A percentile compares a stretch with the other conserved stretches of the same genome.
These are phyloP conservation scores for Luperina nickerlii DNA, from an alignment of 2,888 invertebrate species.

Conservation along the genomic window DNA sequence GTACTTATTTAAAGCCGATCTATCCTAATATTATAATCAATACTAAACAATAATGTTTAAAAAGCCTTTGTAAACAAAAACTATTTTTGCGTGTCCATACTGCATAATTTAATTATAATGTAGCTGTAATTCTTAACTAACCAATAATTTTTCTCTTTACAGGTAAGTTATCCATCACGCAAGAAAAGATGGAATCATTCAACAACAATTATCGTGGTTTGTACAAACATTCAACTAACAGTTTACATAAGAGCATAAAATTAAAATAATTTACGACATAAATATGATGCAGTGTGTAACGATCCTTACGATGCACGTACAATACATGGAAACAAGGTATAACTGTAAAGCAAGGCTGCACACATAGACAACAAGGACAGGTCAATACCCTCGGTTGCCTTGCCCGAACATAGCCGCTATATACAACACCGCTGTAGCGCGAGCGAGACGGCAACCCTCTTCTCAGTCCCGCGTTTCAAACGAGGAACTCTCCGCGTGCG, in stretches of 20 bases:
- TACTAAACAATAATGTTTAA: neutral
- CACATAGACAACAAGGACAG: slow-evolving; percentile 89
- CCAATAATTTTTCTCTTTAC: slow-evolving; percentile 58
- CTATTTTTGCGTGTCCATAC: neutral
- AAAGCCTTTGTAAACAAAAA: neutral
- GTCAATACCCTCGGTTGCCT: slow-evolving; percentile 90
- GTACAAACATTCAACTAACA: slow-evolving; percentile 49
- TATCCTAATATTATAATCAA: neutral
- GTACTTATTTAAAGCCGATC: neutral
- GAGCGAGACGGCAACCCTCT: slow-evolving; percentile 74
- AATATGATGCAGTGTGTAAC: slow-evolving; percentile 78
- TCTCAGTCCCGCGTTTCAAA: slow-evolving; percentile 76
- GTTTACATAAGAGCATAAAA: slow-evolving; percentile 57
- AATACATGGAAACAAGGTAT: slow-evolving; percentile 81
- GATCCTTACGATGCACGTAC: slow-evolving; percentile 86
- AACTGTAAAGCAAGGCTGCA: slow-evolving; percentile 90
- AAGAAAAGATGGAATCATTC: slow-evolving; percentile 57
- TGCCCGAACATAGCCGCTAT: slow-evolving; percentile 82
- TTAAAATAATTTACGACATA: slow-evolving; percentile 52
- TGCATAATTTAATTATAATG: neutral
- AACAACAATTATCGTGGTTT: slow-evolving; percentile 58
- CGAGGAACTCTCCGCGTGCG: slow-evolving; percentile 78
- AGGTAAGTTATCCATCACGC: slow-evolving; percentile 71
- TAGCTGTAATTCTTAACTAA: slow-evolving; percentile 10
- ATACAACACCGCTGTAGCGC: slow-evolving; percentile 71